Evolutionary conservation across 2,797 vertebrate species (phyloP), one percentile per base, ranked within the genome.

Genomic region (Tangara arthus): DNA sequence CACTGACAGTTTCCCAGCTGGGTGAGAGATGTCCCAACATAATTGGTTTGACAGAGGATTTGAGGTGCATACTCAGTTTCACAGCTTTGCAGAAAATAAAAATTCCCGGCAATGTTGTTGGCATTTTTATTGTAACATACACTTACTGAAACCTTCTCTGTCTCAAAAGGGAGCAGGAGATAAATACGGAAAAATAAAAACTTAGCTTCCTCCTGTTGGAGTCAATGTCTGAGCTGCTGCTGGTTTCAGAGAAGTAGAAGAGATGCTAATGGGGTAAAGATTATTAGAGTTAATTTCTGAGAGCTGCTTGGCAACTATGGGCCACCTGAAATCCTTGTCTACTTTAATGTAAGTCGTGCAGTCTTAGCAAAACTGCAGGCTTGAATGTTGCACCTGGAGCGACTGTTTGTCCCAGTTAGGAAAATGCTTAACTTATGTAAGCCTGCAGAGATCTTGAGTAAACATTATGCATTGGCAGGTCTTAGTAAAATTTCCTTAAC

Each of bases 371-470:
- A 93, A 64, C 34, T 39, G 22, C 9, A 1, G 28, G 42, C 68
- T 88, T 84, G 60, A 83, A 32, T 14, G 35, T 53, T 91, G 71
- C 46, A 88, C 82, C 52, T 83, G 64, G 46, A 95, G 88, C 66
- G 9, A 91, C 27, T 72, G 70, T 88, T 93, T 94, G 91, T 86
- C 85, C 85, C 80, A 88, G 19, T 93, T 95, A 95, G 85, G 73
- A 78, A 83, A 75, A 78, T 77, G 30, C 69, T 82, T 88, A 77
- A 69, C 59, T 96, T 79, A 90, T 4, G 6, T 77, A 79, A 95
- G 80, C 52, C 53, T 86, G 69, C 71, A 5, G 47, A 83, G 78
- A 80, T 80, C 84, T 81, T 69, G 71, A 79, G 65, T 72, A 91
- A 95, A 91, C 77, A 70, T 85, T 91, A 49, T 81, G 88, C 76